Percentiles rank a stretch among this genome's conserved stretches.
phyloP scores from a whole-genome alignment of 2,888 invertebrate genomes.

The Clistopyga incitator region DNA sequence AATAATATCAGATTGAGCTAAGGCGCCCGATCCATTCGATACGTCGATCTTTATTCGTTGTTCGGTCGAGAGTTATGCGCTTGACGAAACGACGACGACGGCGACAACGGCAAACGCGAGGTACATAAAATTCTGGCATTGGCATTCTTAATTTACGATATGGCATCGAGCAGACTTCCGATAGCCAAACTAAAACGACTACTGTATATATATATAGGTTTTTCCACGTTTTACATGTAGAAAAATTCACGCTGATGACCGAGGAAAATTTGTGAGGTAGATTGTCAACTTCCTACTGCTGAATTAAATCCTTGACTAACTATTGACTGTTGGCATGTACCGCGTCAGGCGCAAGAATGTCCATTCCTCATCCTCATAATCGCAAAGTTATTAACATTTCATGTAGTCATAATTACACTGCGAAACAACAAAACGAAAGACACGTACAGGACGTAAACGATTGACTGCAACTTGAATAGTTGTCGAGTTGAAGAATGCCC shows the following conservation, averaged over 20 bases:
- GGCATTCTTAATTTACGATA: conserved; percentile 37
- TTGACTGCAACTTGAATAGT: conserved; percentile 45
- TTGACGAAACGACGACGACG: conserved; percentile 42
- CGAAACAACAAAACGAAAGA: conserved; percentile 34
- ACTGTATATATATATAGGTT: not conserved
- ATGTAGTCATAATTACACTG: conserved; percentile 42
- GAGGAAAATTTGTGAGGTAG: conserved; percentile 1
- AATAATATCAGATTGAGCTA: conserved; percentile 44
- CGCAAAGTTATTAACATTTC: conserved; percentile 61
- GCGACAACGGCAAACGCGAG: conserved; percentile 24
- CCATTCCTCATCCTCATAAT: conserved; percentile 43
- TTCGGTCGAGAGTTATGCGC: conserved; percentile 50
- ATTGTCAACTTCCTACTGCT: not conserved
- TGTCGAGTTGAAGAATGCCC: conserved; percentile 37
- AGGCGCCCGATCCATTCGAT: conserved; percentile 44
- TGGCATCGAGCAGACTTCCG: conserved; percentile 23
- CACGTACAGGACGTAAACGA: conserved; percentile 33
- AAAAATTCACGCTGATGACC: not conserved
- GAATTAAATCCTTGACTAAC: conserved; percentile 13
- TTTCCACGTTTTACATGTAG: not conserved
- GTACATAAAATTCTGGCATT: conserved; percentile 22
- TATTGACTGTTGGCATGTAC: not conserved
- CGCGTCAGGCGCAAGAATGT: conserved; percentile 25
- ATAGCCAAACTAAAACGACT: conserved; percentile 17
- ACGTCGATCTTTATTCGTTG: conserved; percentile 54